Conservation (phyloP, 1,140 invertebrate genomes). For the Pseudomyrmex flavicornis region DNA sequence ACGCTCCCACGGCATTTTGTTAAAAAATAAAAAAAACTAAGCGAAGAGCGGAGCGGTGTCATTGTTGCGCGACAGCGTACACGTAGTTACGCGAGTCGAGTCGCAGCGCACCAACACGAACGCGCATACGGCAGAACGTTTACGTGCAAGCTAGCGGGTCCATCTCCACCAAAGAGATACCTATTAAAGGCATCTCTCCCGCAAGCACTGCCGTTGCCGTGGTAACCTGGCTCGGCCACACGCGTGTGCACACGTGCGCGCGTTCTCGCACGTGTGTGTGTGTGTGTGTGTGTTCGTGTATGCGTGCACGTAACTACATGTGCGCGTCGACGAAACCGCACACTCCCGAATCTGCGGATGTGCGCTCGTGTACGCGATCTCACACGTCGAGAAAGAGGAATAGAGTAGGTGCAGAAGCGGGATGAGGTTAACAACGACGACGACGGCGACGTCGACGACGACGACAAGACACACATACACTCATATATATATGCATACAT, state of each 20-base stretch:
- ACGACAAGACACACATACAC: constrained; percentile 67
- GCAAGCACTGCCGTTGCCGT: constrained; percentile 80
- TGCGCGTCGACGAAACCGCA: constrained; percentile 24
- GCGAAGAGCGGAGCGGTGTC: constrained; percentile 11
- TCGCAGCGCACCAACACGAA: constrained; percentile 9
- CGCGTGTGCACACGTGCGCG: constrained; percentile 54
- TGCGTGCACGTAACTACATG: constrained; percentile 22
- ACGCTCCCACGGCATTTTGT: not conserved
- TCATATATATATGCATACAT: constrained; percentile 63
- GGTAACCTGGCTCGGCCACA: constrained; percentile 77
- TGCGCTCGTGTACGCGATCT: constrained; percentile 55
- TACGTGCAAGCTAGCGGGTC: constrained; percentile 60
- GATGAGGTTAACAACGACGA: constrained; percentile 35
- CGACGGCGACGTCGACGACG: constrained; percentile 33
- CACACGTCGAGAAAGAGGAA: constrained; percentile 61
- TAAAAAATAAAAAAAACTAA: not conserved
- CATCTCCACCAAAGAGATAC: constrained; percentile 78
- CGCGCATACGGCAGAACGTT: constrained; percentile 39
- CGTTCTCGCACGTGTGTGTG: constrained; percentile 51
- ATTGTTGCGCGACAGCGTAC: constrained; percentile 37
- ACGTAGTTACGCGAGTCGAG: constrained; percentile 31
- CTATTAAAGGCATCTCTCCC: constrained; percentile 83
- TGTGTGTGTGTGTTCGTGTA: not conserved
- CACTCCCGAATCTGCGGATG: constrained; percentile 52
- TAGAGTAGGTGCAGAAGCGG: constrained; percentile 19